phyloP scores from a whole-genome alignment of 2,113 vertebrate species.

The Tapirus terrestris region DNA sequence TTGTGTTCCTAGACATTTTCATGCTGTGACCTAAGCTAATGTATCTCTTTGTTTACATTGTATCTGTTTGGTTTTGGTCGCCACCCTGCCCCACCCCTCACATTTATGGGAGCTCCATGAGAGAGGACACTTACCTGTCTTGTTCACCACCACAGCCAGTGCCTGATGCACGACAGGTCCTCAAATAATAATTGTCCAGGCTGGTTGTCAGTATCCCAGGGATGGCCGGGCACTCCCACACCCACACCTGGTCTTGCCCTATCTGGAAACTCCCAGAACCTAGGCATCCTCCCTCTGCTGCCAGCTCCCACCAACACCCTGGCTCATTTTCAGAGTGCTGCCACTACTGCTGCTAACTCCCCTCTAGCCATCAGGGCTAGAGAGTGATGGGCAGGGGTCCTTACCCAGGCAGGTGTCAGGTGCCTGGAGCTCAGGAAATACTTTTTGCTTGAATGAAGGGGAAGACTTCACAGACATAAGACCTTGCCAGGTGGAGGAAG shows the following conservation, averaged over 20 bases:
- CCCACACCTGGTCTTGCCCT: not conserved
- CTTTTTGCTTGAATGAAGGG: not conserved
- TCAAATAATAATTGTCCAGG: conserved; percentile 19
- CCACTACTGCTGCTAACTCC: not conserved
- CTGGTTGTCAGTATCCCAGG: conserved; percentile 16
- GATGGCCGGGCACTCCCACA: not conserved
- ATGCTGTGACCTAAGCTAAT: conserved; percentile 17
- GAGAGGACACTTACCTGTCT: not conserved
- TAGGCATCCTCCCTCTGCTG: not conserved
- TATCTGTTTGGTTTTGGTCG: not conserved
- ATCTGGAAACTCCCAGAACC: conserved; percentile 35
- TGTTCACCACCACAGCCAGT: not conserved
- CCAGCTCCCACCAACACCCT: not conserved
- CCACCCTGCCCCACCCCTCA: not conserved
- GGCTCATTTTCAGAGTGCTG: not conserved
- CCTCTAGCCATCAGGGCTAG: not conserved
- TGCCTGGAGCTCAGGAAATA: not conserved
- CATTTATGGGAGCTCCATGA: not conserved
- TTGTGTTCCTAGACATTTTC: not conserved
- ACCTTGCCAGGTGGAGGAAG: not conserved
- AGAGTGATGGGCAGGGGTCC: not conserved
- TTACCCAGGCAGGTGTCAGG: not conserved
- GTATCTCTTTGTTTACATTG: not conserved
- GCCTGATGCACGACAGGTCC: not conserved
- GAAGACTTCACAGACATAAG: not conserved